These are phyloP conservation scores for Hybognathus amarus DNA, from an alignment of 2,797 vertebrate genomes.

Conservation along the genomic window DNA sequence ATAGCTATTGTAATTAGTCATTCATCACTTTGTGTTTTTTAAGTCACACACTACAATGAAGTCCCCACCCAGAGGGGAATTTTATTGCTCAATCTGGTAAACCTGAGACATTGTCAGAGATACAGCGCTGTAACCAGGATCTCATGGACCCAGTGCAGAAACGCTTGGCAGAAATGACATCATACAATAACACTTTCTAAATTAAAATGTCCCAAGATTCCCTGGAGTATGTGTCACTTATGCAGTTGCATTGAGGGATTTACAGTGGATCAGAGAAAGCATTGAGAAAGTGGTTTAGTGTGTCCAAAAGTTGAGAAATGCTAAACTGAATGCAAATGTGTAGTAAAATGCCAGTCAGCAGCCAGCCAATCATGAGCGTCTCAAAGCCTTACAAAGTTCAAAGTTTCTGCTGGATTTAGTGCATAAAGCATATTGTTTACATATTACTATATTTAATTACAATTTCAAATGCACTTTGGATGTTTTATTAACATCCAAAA, in stretches of 20 bases:
- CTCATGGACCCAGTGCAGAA: background rate
- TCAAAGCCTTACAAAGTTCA: background rate
- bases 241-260: background rate
- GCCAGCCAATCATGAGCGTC: background rate
- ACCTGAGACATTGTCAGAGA: background rate
- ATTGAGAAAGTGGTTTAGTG: background rate
- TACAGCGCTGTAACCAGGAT: background rate
- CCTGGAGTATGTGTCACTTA: background rate
- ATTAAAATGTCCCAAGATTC: background rate
- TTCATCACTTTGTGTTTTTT: background rate
- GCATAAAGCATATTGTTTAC: background rate
- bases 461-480: background rate
- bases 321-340: background rate
- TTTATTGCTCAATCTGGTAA: slow-evolving; percentile 2
- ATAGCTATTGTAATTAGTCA: slow-evolving; percentile 7
- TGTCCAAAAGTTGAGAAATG: background rate
- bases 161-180: background rate
- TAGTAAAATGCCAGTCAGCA: background rate
- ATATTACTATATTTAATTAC: background rate
- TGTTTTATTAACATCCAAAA: no score
- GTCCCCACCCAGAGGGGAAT: background rate
- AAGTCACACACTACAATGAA: background rate
- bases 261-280: background rate
- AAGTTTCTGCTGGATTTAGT: background rate
- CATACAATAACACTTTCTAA: background rate